These are phyloP conservation scores for Dynastes grantii DNA, from an alignment of 2,888 invertebrate species.

Conservation along the genomic window DNA sequence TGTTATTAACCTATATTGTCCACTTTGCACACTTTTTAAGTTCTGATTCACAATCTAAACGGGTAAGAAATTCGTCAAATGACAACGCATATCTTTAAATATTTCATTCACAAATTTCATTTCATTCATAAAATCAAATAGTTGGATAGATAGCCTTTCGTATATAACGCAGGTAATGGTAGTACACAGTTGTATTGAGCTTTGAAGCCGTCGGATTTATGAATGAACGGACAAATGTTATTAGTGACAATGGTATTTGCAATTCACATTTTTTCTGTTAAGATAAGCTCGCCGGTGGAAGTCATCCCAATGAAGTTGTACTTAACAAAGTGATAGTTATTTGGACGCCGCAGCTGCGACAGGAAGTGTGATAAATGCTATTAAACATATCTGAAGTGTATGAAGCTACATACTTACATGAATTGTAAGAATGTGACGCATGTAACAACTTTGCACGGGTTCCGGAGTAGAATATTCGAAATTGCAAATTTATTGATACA, in stretches of 20 bases:
- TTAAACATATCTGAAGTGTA: not conserved
- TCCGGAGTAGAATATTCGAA: too few species aligned
- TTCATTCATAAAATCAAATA: constrained; percentile 29
- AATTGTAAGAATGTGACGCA: too few species aligned
- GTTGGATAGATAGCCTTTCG: constrained; percentile 12
- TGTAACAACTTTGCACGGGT: too few species aligned
- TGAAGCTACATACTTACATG: not conserved
- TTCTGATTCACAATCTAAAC: too few species aligned
- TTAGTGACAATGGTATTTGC: constrained; percentile 13
- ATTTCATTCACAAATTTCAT: constrained; percentile 37
- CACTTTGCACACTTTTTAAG: too few species aligned
- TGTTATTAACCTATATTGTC: too few species aligned
- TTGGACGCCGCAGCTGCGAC: not conserved
- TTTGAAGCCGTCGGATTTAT: constrained; percentile 8
- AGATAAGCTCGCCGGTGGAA: constrained; percentile 1
- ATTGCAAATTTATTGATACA: too few species aligned
- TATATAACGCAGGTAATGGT: not conserved
- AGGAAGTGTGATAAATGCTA: constrained; percentile 1
- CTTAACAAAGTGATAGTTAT: not conserved
- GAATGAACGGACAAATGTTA: constrained; percentile 21
- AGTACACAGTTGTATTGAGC: not conserved
- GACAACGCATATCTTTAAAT: not conserved
- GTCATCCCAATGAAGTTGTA: not conserved
- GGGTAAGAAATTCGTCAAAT: not conserved
- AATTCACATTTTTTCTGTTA: not conserved